Percentiles rank a stretch among this genome's conserved stretches.
Conservation (phyloP, 2,888 invertebrate species). For the Pyralis farinalis region DNA sequence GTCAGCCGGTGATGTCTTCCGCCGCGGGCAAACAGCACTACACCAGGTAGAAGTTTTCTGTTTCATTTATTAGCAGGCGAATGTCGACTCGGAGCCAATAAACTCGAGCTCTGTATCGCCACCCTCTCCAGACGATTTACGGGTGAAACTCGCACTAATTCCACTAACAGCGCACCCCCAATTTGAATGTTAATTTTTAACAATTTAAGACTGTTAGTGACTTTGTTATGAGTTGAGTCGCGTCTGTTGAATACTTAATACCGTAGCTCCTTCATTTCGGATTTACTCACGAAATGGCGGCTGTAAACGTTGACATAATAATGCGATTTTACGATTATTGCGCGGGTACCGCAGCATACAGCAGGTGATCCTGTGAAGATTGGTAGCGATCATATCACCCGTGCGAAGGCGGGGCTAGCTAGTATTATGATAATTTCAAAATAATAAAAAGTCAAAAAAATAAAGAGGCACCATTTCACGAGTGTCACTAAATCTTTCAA, state of each 20-base stretch:
- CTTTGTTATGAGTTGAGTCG: constrained; percentile 57
- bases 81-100: constrained; percentile 70
- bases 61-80: constrained; percentile 76
- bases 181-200: constrained; percentile 79
- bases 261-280: constrained; percentile 42
- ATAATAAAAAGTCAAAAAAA: constrained; percentile 26
- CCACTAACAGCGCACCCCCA: constrained; percentile 73
- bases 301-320: constrained; percentile 40
- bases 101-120: constrained; percentile 44
- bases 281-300: constrained; percentile 42
- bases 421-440: constrained; percentile 31
- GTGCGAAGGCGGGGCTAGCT: too few relatives aligned
- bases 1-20: constrained; percentile 45
- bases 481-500: too few relatives aligned
- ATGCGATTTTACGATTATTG: constrained; percentile 46
- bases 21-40: constrained; percentile 59
- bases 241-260: constrained; percentile 51
- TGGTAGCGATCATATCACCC: too few relatives aligned
- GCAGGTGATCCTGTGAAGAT: too few relatives aligned
- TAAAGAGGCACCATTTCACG: constrained; percentile 16
- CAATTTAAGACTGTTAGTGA: constrained; percentile 71
- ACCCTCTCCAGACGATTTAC: constrained; percentile 75
- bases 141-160: constrained; percentile 71
- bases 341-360: constrained; percentile 13
- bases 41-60: constrained; percentile 73